Percentiles rank a stretch among this genome's conserved stretches.
phyloP scores from a whole-genome alignment of 2,888 invertebrate species.

The Lepidocyrtoides sp. region DNA sequence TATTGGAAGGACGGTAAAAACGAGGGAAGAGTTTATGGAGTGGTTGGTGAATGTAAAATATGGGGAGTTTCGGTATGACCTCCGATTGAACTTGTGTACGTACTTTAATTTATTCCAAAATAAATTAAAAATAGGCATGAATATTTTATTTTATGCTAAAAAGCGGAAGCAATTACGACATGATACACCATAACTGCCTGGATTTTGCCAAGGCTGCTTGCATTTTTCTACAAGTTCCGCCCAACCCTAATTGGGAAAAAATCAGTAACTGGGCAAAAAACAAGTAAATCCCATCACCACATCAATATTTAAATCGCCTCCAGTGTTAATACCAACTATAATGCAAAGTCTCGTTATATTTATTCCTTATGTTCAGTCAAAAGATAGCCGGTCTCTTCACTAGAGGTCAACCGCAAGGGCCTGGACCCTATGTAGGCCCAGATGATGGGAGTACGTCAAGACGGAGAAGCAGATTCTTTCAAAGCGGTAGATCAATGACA shows the following conservation, averaged over 20 bases:
- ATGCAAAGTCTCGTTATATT: too few relatives aligned
- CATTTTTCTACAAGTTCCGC: conserved; percentile 71
- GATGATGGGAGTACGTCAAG: background rate
- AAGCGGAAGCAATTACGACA: conserved; percentile 76
- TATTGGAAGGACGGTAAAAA: conserved; percentile 70
- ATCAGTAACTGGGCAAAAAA: conserved; percentile 80
- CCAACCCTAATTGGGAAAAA: conserved; percentile 81
- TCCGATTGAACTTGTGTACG: too few relatives aligned
- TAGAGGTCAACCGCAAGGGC: conserved; percentile 16
- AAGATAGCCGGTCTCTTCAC: conserved; percentile 70
- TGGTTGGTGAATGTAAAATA: conserved; percentile 82
- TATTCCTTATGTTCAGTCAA: conserved; percentile 54
- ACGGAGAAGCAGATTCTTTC: conserved; percentile 20
- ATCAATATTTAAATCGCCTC: too few relatives aligned
- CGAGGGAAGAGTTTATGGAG: conserved; percentile 77
- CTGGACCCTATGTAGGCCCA: background rate
- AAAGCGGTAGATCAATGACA: conserved; percentile 61
- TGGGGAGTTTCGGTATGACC: conserved; percentile 75
- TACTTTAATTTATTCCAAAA: too few relatives aligned
- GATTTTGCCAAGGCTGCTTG: conserved; percentile 80
- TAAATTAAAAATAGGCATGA: too few relatives aligned
- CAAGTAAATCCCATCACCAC: too few relatives aligned
- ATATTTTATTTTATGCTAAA: too few relatives aligned
- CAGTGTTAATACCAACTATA: too few relatives aligned
- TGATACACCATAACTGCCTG: conserved; percentile 81